Percentiles rank a stretch among this genome's conserved stretches.
These are phyloP conservation scores for Hycleus cichorii DNA, from an alignment of 1,140 invertebrate genomes.

Conservation along the genomic window DNA sequence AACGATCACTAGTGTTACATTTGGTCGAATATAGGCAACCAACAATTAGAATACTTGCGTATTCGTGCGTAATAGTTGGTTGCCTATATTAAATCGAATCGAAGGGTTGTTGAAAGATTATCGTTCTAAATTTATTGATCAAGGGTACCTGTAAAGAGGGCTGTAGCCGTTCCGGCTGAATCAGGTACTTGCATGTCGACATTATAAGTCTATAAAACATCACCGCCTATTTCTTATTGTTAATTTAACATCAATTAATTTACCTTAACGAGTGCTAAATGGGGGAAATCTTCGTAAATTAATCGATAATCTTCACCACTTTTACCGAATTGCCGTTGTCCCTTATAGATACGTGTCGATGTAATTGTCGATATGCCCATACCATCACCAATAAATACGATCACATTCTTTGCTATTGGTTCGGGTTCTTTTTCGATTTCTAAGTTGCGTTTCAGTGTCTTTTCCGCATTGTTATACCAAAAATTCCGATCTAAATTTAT, in stretches of 20 bases:
- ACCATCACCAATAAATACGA: slow-evolving; percentile 88
- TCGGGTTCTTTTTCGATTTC: background rate
- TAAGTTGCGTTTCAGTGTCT: slow-evolving; percentile 1
- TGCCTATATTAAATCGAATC: no score
- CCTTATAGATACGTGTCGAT: slow-evolving; percentile 67
- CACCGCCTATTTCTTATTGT: background rate
- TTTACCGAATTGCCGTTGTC: slow-evolving; percentile 49
- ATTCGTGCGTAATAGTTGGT: slow-evolving; percentile 38
- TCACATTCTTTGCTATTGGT: slow-evolving; percentile 77
- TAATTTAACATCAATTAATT: slow-evolving; percentile 50
- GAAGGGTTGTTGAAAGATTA: slow-evolving; percentile 42
- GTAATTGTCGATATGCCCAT: slow-evolving; percentile 89
- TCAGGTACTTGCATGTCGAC: slow-evolving; percentile 82
- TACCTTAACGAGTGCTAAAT: slow-evolving; percentile 79
- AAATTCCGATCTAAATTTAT: slow-evolving; percentile 5
- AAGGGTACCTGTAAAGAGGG: slow-evolving; percentile 55
- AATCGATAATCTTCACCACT: slow-evolving; percentile 61
- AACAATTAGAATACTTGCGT: no score
- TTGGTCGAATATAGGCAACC: no score
- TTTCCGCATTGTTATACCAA: slow-evolving; percentile 9
- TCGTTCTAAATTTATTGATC: background rate
- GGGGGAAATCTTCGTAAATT: slow-evolving; percentile 75
- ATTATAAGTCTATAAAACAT: slow-evolving; percentile 78
- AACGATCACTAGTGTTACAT: no score
- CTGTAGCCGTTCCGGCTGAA: slow-evolving; percentile 73